Evolutionary conservation across 2,113 vertebrate genomes (phyloP).

Genomic region (Gambusia affinis): DNA sequence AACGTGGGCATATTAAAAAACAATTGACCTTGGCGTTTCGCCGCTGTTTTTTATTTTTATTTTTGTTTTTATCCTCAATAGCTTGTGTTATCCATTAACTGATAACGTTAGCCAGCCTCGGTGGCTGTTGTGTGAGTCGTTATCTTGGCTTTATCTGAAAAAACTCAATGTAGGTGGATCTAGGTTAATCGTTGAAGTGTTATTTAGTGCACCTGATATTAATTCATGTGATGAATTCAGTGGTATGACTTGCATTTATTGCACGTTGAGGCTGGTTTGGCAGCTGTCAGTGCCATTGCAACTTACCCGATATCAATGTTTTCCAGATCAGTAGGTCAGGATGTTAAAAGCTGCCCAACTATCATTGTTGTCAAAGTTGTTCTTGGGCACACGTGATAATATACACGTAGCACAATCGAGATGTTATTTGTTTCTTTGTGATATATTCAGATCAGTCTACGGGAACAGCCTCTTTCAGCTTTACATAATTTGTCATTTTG

Average conservation of each 20-base stretch:
- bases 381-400: background rate
- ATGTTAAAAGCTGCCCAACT: slow-evolving; percentile 1
- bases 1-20: background rate
- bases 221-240: background rate
- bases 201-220: too few relatives aligned
- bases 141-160: slow-evolving; percentile 8
- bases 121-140: slow-evolving; percentile 40
- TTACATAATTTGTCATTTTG: background rate
- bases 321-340: slow-evolving; percentile 13
- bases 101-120: slow-evolving; percentile 21
- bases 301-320: slow-evolving; percentile 27
- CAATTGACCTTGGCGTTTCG: background rate
- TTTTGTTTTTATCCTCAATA: background rate
- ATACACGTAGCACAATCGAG: background rate
- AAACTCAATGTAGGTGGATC: slow-evolving; percentile 37
- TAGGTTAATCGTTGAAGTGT: slow-evolving; percentile 4
- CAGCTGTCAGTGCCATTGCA: slow-evolving; percentile 5
- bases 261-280: background rate
- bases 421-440: background rate
- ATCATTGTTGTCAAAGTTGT: background rate
- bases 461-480: background rate
- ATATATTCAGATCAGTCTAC: background rate
- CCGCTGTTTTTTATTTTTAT: background rate
- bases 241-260: background rate
- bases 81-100: slow-evolving; percentile 3